These are phyloP conservation scores for Sebastes oblongus DNA, from an alignment of 2,797 vertebrate species.

Conservation along the genomic window DNA sequence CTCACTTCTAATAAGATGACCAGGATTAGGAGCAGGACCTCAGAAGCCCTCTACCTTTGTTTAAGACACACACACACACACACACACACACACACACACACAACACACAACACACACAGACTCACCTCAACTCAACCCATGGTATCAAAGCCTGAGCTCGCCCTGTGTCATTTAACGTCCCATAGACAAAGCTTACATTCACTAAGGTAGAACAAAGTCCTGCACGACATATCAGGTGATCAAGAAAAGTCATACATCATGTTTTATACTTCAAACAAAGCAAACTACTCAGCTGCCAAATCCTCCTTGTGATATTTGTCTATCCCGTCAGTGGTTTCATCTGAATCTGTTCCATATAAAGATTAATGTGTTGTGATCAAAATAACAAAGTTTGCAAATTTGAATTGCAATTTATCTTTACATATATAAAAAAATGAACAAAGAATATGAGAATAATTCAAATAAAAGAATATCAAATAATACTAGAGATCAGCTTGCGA, in stretches of 20 bases:
- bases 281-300: not conserved
- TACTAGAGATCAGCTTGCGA: not conserved
- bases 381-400: not conserved
- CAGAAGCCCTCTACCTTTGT: constrained; percentile 24
- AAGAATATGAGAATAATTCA: not conserved
- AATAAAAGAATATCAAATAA: not conserved
- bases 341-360: not conserved
- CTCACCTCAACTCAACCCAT: not conserved
- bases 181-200: constrained; percentile 4
- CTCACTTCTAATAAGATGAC: constrained; percentile 59
- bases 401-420: not conserved
- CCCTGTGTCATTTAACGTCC: not conserved
- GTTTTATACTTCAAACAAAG: not conserved
- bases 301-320: not conserved
- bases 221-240: not conserved
- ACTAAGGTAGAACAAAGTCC: not conserved
- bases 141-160: constrained; percentile 10
- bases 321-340: not conserved
- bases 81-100: not conserved
- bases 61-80: constrained; percentile 12
- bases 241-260: not conserved
- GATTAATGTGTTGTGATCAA: not conserved
- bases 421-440: not conserved
- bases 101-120: not conserved
- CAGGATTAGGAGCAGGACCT: constrained; percentile 51